These are phyloP conservation scores for Psix sp. DNA, from an alignment of 1,140 invertebrate genomes.

Conservation along the genomic window DNA sequence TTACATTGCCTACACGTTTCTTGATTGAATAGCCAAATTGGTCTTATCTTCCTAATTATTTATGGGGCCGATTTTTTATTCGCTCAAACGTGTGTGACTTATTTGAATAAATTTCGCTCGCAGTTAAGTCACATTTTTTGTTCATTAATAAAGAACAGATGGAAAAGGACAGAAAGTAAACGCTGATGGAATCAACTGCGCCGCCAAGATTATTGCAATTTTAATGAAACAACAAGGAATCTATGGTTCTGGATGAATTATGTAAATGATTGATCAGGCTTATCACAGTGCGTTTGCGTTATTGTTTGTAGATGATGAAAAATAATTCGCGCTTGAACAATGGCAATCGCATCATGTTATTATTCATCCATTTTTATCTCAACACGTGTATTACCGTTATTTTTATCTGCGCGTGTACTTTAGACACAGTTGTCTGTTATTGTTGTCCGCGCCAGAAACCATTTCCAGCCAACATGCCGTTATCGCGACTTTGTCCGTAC, in stretches of 20 bases:
- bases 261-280: slow-evolving; percentile 22
- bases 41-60: slow-evolving; percentile 21
- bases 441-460: slow-evolving; percentile 47
- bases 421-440: slow-evolving; percentile 52
- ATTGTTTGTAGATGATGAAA: slow-evolving; percentile 38
- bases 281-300: slow-evolving; percentile 24
- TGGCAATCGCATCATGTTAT: slow-evolving; percentile 44
- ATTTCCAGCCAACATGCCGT: slow-evolving; percentile 27
- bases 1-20: slow-evolving; percentile 26
- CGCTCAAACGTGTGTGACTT: neutral
- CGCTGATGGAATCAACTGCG: too few relatives aligned
- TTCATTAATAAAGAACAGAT: too few relatives aligned
- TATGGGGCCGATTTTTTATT: slow-evolving; percentile 23
- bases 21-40: slow-evolving; percentile 40
- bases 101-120: too few relatives aligned
- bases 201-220: too few relatives aligned
- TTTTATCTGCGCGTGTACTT: slow-evolving; percentile 56
- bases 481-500: slow-evolving; percentile 23
- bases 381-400: slow-evolving; percentile 55
- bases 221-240: neutral
- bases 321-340: slow-evolving; percentile 30
- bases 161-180: too few relatives aligned
- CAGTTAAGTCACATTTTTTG: too few relatives aligned
- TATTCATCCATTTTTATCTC: slow-evolving; percentile 50
- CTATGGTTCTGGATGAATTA: slow-evolving; percentile 12